Evolutionary conservation across 2,797 vertebrate genomes (phyloP).

Genomic region (Cyclura pinguis): DNA sequence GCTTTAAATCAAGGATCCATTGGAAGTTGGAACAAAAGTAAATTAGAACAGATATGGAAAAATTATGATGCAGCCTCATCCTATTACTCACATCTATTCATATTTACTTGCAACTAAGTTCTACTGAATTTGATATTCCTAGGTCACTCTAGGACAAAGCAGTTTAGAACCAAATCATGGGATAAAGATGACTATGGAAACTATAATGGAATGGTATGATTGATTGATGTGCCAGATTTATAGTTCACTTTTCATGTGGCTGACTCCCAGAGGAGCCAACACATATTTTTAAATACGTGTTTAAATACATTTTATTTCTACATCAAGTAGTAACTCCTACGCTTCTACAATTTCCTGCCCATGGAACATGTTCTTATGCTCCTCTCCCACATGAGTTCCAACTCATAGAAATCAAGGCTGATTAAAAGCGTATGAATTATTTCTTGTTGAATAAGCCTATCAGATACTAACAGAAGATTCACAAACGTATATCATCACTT

Average conservation of each 20-base stretch:
- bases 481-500: neutral
- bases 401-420: neutral
- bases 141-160: neutral
- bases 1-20: neutral
- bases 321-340: neutral
- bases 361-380: neutral
- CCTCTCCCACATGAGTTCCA: neutral
- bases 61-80: neutral
- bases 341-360: neutral
- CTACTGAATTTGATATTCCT: neutral
- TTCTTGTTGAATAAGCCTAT: neutral
- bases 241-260: neutral
- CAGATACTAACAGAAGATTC: neutral
- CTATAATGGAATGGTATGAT: neutral
- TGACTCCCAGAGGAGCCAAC: neutral
- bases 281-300: neutral
- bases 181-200: neutral
- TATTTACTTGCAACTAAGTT: neutral
- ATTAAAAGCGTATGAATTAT: neutral
- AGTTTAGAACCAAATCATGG: neutral
- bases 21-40: neutral
- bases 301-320: neutral
- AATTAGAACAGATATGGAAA: neutral
- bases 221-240: neutral
- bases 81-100: constrained; percentile 4